These are phyloP conservation scores for Megalopta genalis DNA, from an alignment of 1,140 invertebrate species.

Conservation along the genomic window DNA sequence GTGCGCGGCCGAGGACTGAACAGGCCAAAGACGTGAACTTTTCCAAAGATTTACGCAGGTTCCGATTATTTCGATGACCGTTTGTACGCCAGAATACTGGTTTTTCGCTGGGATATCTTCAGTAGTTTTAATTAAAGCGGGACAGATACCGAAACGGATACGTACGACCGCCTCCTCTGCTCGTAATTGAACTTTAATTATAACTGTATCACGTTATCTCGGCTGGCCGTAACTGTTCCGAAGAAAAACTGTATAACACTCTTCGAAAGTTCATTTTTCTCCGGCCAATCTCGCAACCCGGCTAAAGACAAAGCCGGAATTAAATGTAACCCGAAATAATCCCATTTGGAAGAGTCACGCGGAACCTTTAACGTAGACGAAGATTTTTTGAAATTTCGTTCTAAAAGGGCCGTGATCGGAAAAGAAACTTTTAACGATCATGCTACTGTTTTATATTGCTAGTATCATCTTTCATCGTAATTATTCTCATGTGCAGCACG, in stretches of 20 bases:
- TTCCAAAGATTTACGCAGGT: neutral
- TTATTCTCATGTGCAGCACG: no score
- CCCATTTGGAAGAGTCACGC: no score
- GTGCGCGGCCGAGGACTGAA: neutral
- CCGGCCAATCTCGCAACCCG: neutral
- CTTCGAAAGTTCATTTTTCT: neutral
- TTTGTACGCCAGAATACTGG: neutral
- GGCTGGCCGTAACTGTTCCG: neutral
- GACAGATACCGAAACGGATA: slow-evolving; percentile 3
- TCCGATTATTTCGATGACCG: neutral
- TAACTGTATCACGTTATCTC: slow-evolving; percentile 3
- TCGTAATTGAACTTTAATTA: slow-evolving; percentile 3
- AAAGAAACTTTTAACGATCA: no score
- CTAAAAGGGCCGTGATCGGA: no score
- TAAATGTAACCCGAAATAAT: no score
- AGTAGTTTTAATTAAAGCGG: slow-evolving; percentile 1
- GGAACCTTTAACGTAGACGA: no score
- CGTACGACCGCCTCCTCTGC: neutral
- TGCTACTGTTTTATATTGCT: no score
- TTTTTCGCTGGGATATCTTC: neutral
- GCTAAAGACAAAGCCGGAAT: neutral
- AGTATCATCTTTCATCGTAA: no score
- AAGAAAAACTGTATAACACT: neutral
- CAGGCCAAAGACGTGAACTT: neutral
- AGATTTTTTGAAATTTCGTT: no score